These are phyloP conservation scores for Cacatua alba DNA, from an alignment of 2,113 vertebrate genomes.

Conservation along the genomic window DNA sequence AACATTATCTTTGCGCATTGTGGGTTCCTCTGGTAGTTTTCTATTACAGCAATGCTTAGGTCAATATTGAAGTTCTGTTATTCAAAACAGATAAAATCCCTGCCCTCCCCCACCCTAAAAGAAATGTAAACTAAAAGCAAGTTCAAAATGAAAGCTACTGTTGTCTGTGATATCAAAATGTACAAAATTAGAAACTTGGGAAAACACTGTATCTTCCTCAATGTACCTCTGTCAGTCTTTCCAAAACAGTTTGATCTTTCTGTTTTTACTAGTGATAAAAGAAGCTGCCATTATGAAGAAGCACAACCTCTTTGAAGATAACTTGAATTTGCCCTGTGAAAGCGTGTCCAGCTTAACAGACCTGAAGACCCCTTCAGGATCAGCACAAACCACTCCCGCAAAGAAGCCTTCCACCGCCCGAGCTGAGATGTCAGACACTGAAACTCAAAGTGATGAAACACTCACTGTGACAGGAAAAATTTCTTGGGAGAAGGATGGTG, in stretches of 20 bases:
- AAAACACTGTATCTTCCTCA: neutral
- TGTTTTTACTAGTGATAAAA: slow-evolving; percentile 83
- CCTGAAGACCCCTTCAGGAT: slow-evolving; percentile 72
- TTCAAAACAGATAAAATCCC: neutral
- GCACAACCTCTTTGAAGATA: slow-evolving; percentile 88
- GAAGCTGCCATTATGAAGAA: slow-evolving; percentile 88
- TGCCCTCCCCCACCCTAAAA: neutral
- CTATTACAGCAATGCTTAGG: neutral
- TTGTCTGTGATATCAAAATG: neutral
- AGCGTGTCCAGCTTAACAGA: slow-evolving; percentile 85
- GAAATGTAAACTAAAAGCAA: neutral
- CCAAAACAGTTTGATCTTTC: neutral
- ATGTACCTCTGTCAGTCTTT: neutral
- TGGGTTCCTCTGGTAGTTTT: neutral
- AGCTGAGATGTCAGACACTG: slow-evolving; percentile 36
- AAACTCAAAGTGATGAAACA: slow-evolving; percentile 9
- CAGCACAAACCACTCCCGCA: slow-evolving; percentile 80
- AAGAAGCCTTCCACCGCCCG: neutral
- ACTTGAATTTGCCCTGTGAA: slow-evolving; percentile 77
- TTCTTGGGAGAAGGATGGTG: slow-evolving; percentile 15
- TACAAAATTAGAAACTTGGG: neutral
- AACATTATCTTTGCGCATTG: neutral
- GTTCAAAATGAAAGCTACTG: neutral
- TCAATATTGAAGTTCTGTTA: neutral
- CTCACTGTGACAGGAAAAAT: slow-evolving; percentile 23